Conservation (phyloP, 2,797 vertebrate species). For the Sardinella longiceps region DNA sequence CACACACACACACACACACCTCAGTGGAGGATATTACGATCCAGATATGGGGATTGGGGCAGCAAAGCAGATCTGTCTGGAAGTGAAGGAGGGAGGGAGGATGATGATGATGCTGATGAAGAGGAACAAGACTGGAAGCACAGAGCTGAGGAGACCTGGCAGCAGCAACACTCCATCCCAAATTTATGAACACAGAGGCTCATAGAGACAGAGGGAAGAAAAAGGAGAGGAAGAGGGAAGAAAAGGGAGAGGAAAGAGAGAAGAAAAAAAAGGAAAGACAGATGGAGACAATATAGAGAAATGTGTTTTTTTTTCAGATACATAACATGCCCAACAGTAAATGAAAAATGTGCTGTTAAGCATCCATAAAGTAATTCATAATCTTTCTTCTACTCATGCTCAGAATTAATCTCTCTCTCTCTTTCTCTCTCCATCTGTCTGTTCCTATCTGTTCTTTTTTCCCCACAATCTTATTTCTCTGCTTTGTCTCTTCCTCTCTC, state of each 20-base stretch:
- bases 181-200: neutral
- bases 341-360: no score
- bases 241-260: neutral
- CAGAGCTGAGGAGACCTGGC: neutral
- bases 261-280: neutral
- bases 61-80: neutral
- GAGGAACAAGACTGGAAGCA: neutral
- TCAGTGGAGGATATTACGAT: neutral
- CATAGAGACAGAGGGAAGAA: neutral
- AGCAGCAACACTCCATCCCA: neutral
- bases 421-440: neutral
- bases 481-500: neutral
- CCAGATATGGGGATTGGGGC: neutral
- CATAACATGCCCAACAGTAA: no score
- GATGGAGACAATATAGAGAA: neutral
- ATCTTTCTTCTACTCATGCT: no score
- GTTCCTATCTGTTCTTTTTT: neutral
- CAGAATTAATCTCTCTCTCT: neutral
- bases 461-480: neutral
- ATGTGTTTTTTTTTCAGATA: no score
- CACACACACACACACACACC: slow-evolving; percentile 5
- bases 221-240: neutral
- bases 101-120: neutral
- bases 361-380: no score
- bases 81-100: neutral